Evolutionary conservation across 2,113 vertebrate genomes (phyloP).

Genomic region (Cololabis saira): DNA sequence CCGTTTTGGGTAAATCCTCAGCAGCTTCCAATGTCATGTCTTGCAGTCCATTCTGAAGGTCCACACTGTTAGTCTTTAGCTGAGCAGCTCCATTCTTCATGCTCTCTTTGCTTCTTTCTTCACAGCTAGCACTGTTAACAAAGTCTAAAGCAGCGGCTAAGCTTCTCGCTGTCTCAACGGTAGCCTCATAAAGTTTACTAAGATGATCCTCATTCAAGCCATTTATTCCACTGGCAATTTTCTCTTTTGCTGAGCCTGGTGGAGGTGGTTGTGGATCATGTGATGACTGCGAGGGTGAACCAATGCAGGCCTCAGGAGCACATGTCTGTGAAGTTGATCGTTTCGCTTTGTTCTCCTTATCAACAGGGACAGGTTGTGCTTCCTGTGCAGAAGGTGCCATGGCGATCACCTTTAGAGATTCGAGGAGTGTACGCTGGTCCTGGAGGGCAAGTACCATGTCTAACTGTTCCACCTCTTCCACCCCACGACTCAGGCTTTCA

Average conservation of each 20-base stretch:
- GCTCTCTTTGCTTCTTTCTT: constrained; percentile 23
- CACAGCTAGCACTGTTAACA: constrained; percentile 82
- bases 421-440: constrained; percentile 93
- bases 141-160: constrained; percentile 93
- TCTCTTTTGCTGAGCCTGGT: constrained; percentile 75
- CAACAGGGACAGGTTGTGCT: constrained; percentile 65
- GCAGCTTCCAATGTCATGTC: neutral
- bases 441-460: constrained; percentile 97
- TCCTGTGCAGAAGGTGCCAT: constrained; percentile 87
- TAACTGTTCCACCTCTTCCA: constrained; percentile 93
- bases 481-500: constrained; percentile 91
- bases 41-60: constrained; percentile 35
- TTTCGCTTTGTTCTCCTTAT: constrained; percentile 17
- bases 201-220: constrained; percentile 90
- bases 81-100: constrained; percentile 17
- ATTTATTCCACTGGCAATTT: constrained; percentile 86
- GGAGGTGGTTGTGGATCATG: constrained; percentile 14
- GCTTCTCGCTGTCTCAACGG: constrained; percentile 92
- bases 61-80: constrained; percentile 10
- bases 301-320: constrained; percentile 14
- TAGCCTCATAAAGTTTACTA: constrained; percentile 92
- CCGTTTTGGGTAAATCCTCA: constrained; percentile 50
- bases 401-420: constrained; percentile 93
- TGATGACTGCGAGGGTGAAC: constrained; percentile 18
- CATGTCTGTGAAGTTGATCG: constrained; percentile 14